Percentiles rank a stretch among this genome's conserved stretches.
These are phyloP conservation scores for Ectropis grisescens DNA, from an alignment of 1,140 invertebrate species.

Conservation along the genomic window DNA sequence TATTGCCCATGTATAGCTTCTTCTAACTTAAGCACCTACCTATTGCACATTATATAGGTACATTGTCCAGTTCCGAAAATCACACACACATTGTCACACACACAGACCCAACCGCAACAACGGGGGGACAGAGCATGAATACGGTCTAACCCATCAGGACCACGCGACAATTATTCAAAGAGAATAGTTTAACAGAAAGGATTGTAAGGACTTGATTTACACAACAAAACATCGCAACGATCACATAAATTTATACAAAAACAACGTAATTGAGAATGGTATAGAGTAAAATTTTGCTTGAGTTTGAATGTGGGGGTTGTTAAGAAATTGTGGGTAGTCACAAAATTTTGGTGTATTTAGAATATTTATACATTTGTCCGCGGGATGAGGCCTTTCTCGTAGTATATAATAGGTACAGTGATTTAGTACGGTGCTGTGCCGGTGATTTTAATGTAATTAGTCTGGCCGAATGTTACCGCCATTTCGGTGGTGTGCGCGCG, in stretches of 20 bases:
- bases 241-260: no score
- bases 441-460: conserved; percentile 55
- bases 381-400: conserved; percentile 42
- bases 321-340: conserved; percentile 11
- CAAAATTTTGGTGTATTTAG: conserved; percentile 63
- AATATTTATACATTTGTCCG: conserved; percentile 64
- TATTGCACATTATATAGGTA: no score
- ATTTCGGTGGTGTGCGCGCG: conserved; percentile 22
- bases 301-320: no score
- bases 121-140: conserved; percentile 61
- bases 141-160: conserved; percentile 66
- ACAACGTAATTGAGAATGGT: no score
- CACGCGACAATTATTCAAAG: conserved; percentile 68
- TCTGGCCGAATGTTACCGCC: conserved; percentile 31
- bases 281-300: no score
- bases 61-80: no score
- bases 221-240: conserved; percentile 15
- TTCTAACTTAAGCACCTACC: no score
- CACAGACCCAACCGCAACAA: conserved; percentile 45
- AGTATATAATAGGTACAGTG: conserved; percentile 51
- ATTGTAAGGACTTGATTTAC: conserved; percentile 44
- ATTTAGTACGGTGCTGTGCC: conserved; percentile 47
- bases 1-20: no score
- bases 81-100: no score
- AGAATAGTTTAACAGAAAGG: conserved; percentile 70